These are phyloP conservation scores for Corythaixoides concolor DNA, from an alignment of 2,113 vertebrate species.

Conservation along the genomic window DNA sequence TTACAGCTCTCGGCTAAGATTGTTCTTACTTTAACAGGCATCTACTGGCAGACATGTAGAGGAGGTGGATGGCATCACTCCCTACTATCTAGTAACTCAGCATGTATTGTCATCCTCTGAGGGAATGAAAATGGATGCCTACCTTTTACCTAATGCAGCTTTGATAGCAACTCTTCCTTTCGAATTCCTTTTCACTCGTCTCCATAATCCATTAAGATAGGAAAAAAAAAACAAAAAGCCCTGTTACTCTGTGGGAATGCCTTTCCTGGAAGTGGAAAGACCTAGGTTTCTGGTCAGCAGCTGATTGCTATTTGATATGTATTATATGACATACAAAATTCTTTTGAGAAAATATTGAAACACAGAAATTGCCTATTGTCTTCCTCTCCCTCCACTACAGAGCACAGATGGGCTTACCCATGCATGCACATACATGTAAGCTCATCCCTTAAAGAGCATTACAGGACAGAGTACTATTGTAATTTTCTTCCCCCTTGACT, in stretches of 20 bases:
- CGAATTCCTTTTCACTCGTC: background rate
- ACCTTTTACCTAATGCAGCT: background rate
- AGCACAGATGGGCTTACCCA: background rate
- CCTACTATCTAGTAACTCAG: background rate
- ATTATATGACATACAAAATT: background rate
- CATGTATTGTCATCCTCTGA: background rate
- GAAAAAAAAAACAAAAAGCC: background rate
- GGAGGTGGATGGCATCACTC: background rate
- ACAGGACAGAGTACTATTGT: background rate
- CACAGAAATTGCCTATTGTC: background rate
- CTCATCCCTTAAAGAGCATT: background rate
- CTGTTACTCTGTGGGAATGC: background rate
- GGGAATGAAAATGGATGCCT: background rate
- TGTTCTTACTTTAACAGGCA: background rate
- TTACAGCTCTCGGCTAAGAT: background rate
- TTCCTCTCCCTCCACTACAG: background rate
- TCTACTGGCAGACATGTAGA: background rate
- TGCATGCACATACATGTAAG: fast-evolving
- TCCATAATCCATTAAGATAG: background rate
- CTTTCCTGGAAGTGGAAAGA: background rate
- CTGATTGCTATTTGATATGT: background rate
- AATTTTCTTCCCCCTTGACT: background rate
- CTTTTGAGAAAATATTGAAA: background rate
- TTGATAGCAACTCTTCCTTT: background rate
- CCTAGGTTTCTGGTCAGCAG: background rate